Conservation (phyloP, 2,113 vertebrate genomes). For the Lamprologus callipterus region DNA sequence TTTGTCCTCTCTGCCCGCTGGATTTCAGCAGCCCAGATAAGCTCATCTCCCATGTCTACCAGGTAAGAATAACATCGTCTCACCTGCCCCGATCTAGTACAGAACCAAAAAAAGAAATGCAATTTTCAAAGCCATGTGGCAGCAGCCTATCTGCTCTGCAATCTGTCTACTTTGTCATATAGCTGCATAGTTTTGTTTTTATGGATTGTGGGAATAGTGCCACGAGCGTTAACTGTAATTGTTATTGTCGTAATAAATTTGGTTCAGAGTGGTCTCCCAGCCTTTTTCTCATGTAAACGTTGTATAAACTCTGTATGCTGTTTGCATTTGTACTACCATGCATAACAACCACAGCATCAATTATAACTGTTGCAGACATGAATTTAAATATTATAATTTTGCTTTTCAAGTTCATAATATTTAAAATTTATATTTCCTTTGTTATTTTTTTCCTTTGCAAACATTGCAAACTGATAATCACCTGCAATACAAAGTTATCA, state of each 20-base stretch:
- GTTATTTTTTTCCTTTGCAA: not conserved
- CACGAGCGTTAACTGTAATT: not conserved
- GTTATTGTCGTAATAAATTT: not conserved
- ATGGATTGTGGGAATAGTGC: not conserved
- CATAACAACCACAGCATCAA: not conserved
- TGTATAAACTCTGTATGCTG: not conserved
- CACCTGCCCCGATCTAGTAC: not conserved
- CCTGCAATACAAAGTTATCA: not conserved
- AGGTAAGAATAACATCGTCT: constrained; percentile 70
- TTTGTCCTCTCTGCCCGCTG: constrained; percentile 88
- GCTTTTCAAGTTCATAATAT: not conserved
- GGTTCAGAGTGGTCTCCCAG: not conserved
- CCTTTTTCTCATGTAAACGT: not conserved
- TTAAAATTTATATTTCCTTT: not conserved
- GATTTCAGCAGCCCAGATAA: constrained; percentile 89
- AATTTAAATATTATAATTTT: not conserved
- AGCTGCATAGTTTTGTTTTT: not conserved
- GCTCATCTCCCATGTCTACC: constrained; percentile 91
- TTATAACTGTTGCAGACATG: not conserved
- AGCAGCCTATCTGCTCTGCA: not conserved
- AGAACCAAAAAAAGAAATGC: not conserved
- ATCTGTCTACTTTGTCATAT: not conserved
- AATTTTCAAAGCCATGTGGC: not conserved
- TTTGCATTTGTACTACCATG: not conserved
- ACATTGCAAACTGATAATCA: not conserved